A percentile compares a stretch with the other conserved stretches of the same genome.
phyloP scores from a whole-genome alignment of 1,140 invertebrate genomes.

The Mercenaria mercenaria region DNA sequence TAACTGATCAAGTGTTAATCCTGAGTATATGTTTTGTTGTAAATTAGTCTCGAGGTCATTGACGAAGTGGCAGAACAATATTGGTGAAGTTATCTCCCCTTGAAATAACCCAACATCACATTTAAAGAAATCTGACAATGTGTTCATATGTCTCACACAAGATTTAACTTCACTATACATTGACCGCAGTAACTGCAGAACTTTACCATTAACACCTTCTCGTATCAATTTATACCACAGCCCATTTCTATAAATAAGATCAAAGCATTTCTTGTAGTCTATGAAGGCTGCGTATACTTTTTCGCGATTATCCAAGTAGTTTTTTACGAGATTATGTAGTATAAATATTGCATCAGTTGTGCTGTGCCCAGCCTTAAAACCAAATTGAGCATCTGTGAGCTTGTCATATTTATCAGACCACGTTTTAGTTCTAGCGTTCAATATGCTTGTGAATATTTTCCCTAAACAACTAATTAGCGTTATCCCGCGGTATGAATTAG shows the following conservation, averaged over 20 bases:
- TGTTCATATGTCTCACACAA: not conserved
- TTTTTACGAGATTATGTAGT: not conserved
- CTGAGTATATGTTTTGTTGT: not conserved
- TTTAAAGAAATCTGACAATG: not conserved
- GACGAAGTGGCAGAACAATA: conserved; percentile 23
- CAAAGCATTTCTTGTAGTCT: conserved; percentile 58
- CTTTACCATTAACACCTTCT: conserved; percentile 34
- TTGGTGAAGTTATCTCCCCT: not conserved
- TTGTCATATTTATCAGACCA: not conserved
- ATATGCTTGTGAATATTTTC: not conserved
- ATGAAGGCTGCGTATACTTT: conserved; percentile 51
- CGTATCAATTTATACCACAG: not conserved
- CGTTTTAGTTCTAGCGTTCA: not conserved
- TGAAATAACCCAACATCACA: not conserved
- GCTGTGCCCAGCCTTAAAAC: conserved; percentile 15
- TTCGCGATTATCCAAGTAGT: not conserved
- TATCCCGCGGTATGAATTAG: not conserved
- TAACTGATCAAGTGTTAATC: not conserved
- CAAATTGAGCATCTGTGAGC: not conserved
- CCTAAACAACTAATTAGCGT: not conserved
- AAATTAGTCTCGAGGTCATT: not conserved
- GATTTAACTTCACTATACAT: conserved; percentile 46
- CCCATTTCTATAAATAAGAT: conserved; percentile 1
- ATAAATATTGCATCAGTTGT: conserved; percentile 39
- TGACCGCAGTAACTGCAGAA: conserved; percentile 18